Evolutionary conservation across 2,888 invertebrate genomes (phyloP), one percentile per base, ranked within the genome.

Genomic region (Hermodice carunculata): DNA sequence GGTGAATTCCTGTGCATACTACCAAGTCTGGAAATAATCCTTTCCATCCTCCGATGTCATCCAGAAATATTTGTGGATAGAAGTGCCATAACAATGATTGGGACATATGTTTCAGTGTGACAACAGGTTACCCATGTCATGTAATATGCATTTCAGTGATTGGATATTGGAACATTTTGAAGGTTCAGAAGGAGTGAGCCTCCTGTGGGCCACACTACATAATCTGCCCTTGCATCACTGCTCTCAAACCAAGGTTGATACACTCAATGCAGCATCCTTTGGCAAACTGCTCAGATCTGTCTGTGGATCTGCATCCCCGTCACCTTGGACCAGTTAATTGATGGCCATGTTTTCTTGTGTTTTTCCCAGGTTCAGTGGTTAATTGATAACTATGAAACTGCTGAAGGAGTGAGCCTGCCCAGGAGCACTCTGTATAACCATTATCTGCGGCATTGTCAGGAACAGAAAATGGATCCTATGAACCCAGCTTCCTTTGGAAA

Each of bases 401-500:
- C 97, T 2, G 98, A 99, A 84, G 93, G 93, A 19, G 95, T 96
- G 24, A 95, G 94, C 58, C 81, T 96, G 63, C 97, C 98, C 1
- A 91, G 98, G 44, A 96, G 96, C 40, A 98, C 97, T 0, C 89
- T 99, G 37, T 99, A 99, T 88, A 93, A 94, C 81, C 98, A 99
- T 88, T 99, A 99, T 87, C 90, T 97, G 79, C 92, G 95, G 26
- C 98, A 99, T 87, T 99, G 98, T 77, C 81, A 81, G 51, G 88
- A 89, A 65, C 92, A 95, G 85, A 96, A 95, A 85, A 89, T 99
- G 74, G 98, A 98, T 86, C 98, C 99, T 0, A 98, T 99, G 70
- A 99, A 99, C 89, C 98, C 98, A 42, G 99, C 99, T 8, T 98
- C 97, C 37, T 99, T 99, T 89, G 99, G 99, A 69, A 99, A 99